Conservation (phyloP, 92 coral and sea anemone species). For the Phymanthus crucifer region DNA sequence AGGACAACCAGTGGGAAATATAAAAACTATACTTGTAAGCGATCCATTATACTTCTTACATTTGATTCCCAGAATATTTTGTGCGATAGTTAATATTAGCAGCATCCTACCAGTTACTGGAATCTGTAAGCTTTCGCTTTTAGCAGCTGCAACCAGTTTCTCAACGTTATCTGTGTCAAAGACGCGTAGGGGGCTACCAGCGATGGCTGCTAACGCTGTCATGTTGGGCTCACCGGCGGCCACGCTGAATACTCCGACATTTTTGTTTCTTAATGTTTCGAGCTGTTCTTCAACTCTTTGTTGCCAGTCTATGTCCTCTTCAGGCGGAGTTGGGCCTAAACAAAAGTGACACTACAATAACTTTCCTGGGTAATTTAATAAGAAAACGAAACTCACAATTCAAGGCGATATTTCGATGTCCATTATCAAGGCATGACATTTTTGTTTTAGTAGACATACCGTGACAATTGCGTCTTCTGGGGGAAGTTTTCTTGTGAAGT, state of each 20-base stretch:
- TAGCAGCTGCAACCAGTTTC: neutral
- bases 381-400: too few species aligned
- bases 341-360: neutral
- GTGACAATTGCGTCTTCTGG: too few species aligned
- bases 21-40: too few species aligned
- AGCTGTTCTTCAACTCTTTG: slow-evolving; percentile 15
- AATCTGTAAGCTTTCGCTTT: neutral
- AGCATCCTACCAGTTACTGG: neutral
- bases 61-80: neutral
- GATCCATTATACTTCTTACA: too few species aligned
- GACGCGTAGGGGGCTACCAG: neutral
- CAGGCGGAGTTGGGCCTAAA: slow-evolving; percentile 48
- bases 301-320: slow-evolving; percentile 45
- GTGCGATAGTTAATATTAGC: neutral
- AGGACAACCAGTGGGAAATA: too few species aligned
- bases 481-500: too few species aligned
- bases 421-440: too few species aligned
- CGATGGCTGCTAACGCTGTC: neutral
- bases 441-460: too few species aligned
- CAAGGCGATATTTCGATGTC: too few species aligned
- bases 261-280: slow-evolving; percentile 33
- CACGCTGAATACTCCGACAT: slow-evolving; percentile 34
- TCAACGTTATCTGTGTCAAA: neutral
- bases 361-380: neutral
- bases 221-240: slow-evolving; percentile 35